Evolutionary conservation across 2,113 vertebrate species (phyloP).

Genomic region (Nothobranchius kuhntae): DNA sequence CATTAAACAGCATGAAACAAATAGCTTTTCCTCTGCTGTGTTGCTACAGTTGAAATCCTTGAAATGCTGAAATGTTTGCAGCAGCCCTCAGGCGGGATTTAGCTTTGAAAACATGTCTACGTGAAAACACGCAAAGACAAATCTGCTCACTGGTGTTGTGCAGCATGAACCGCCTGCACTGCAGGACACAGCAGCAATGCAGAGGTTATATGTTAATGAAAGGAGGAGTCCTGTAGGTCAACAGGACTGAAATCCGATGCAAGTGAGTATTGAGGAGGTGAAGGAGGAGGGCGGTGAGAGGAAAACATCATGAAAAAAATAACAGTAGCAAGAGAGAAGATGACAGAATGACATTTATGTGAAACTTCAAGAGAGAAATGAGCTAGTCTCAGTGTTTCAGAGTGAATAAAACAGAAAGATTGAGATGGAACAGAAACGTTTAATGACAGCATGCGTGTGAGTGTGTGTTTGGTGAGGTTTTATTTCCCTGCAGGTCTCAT

Average conservation of each 20-base stretch:
- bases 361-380: conserved; percentile 11
- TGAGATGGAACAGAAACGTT: conserved; percentile 18
- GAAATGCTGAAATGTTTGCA: conserved; percentile 32
- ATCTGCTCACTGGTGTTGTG: background rate
- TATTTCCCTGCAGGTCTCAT: conserved; percentile 77
- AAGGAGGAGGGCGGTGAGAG: conserved; percentile 1
- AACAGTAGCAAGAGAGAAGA: background rate
- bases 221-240: conserved; percentile 27
- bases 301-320: background rate
- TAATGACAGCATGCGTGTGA: conserved; percentile 26
- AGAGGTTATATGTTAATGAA: conserved; percentile 22
- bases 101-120: conserved; percentile 18
- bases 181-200: background rate
- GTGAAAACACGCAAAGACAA: background rate
- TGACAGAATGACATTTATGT: conserved; percentile 6
- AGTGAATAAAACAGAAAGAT: background rate
- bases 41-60: conserved; percentile 27
- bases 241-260: conserved; percentile 10
- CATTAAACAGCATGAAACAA: conserved; percentile 56
- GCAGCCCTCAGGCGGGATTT: conserved; percentile 31
- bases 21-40: conserved; percentile 36
- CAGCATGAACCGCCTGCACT: background rate
- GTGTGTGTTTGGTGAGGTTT: conserved; percentile 10
- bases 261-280: conserved; percentile 5
- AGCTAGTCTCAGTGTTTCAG: conserved; percentile 7